Base-by-base conservation (phyloP, 2,888 invertebrate genomes). In the Ophioninae sp. region DNA sequence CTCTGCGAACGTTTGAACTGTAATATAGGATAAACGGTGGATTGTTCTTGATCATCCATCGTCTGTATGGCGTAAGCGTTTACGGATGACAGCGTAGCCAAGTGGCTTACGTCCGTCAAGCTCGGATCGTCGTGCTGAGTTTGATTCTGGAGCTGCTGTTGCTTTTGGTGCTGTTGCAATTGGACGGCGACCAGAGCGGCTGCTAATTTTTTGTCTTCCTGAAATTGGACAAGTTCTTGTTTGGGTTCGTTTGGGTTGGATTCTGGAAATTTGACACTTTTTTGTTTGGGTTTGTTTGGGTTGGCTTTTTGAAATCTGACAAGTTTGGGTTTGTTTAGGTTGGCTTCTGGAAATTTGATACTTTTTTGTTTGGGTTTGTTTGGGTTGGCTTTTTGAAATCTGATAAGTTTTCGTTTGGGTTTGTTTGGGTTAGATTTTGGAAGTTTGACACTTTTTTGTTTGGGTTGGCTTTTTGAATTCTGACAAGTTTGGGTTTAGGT, bases 111-210 rank as follows among this genome's bases (percentile, higher is more conserved):
- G 67, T 92, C 91, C 3, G 91, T 88, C 20, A 93, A 77, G 5
- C 89, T 84, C 0, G 91, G 67, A 72, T 92, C 92, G 9, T 90
- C 89, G n/a, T 90, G 88, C n/a, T 91, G 91, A 0, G 87, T 77
- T 61, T 92, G 91, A 63, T 83, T 87, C 13, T 92, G 92, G 69
- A 90, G 84, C 44, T 94, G 94, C 80, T 94, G 94, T 59, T 95
- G 94, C 85, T 95, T 94, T 84, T 95, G 95, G 83, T 95, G 95
- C 77, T 95, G 95, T 77, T 94, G 94, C 20, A 95, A 91, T 88
- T 95, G 95, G 2, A 95, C 95, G 9, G 95, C 95, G 22, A 95
- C 95, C 74, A 95, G 90, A 37, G 95, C 95, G 56, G 95, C 95
- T 5, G 95, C 95, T 82, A 95, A 91, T 90, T 94, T 94, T 74